Conservation (phyloP, 1,140 invertebrate species). For the Drosophila sulfurigaster region DNA sequence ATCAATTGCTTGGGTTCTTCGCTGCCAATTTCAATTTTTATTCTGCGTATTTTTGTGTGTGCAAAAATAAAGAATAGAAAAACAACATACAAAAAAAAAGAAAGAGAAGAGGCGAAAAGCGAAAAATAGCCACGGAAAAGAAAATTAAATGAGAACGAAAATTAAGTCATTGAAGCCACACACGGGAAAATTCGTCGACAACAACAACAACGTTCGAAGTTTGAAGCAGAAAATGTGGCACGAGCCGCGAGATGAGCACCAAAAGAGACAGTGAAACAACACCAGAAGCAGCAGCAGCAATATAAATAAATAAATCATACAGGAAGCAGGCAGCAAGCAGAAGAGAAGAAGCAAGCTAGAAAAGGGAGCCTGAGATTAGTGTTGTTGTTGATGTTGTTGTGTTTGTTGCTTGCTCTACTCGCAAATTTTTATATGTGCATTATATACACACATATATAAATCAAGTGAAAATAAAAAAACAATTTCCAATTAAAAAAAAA, state of each 20-base stretch:
- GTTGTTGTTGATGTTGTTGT: neutral
- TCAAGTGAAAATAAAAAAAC: constrained; percentile 72
- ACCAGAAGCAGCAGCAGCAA: constrained; percentile 36
- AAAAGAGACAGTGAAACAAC: constrained; percentile 56
- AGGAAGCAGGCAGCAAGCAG: too few species aligned
- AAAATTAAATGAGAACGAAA: constrained; percentile 71
- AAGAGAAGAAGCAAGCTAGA: constrained; percentile 1
- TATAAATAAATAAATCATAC: constrained; percentile 71
- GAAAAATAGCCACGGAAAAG: constrained; percentile 68
- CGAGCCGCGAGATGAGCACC: constrained; percentile 71
- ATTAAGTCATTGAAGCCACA: constrained; percentile 68
- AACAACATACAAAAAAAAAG: constrained; percentile 47
- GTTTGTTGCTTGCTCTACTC: constrained; percentile 11
- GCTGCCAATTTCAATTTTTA: constrained; percentile 57
- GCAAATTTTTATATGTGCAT: neutral
- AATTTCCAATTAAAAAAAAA: constrained; percentile 80
- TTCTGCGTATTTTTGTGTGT: constrained; percentile 62
- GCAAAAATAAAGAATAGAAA: constrained; percentile 44
- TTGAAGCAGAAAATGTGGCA: constrained; percentile 68
- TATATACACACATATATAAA: neutral
- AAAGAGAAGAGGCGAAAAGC: constrained; percentile 48
- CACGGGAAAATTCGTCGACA: constrained; percentile 49
- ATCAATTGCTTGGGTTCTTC: constrained; percentile 62
- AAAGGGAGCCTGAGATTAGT: constrained; percentile 41
- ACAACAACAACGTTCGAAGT: constrained; percentile 44